phyloP scores from a whole-genome alignment of 2,888 invertebrate genomes.

The Metallyticus violacea region DNA sequence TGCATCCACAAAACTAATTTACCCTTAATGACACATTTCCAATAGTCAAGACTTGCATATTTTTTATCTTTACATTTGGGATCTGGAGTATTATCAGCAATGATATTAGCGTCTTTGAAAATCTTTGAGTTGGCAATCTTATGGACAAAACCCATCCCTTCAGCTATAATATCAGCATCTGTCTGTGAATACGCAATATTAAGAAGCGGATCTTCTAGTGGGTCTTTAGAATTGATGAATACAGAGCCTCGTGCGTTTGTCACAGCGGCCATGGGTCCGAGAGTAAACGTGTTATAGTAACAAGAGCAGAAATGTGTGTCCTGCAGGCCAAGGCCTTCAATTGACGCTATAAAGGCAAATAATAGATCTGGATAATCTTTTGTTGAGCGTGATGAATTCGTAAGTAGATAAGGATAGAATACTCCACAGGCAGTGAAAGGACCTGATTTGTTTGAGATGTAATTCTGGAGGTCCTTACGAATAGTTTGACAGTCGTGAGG shows the following conservation, averaged over 20 bases:
- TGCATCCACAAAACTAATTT: background rate
- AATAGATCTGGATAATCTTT: background rate
- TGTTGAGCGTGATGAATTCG: background rate
- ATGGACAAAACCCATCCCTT: background rate
- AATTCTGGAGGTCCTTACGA: background rate
- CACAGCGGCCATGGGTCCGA: background rate
- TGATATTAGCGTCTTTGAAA: background rate
- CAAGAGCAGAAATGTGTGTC: background rate
- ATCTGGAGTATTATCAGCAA: background rate
- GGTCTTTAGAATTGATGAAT: background rate
- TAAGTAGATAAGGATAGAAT: background rate
- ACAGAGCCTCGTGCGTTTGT: background rate
- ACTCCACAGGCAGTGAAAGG: background rate
- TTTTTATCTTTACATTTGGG: background rate
- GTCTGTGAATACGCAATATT: accelerated
- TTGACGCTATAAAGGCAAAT: background rate
- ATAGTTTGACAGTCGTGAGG: background rate
- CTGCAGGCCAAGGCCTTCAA: background rate
- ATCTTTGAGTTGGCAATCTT: background rate
- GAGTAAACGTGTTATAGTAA: background rate
- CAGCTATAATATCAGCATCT: background rate
- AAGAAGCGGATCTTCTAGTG: background rate
- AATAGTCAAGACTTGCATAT: background rate
- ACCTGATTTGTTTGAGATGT: background rate
- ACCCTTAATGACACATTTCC: background rate